Evolutionary conservation across 2,888 invertebrate species (phyloP).

Genomic region (Drosophila sordidapex): DNA sequence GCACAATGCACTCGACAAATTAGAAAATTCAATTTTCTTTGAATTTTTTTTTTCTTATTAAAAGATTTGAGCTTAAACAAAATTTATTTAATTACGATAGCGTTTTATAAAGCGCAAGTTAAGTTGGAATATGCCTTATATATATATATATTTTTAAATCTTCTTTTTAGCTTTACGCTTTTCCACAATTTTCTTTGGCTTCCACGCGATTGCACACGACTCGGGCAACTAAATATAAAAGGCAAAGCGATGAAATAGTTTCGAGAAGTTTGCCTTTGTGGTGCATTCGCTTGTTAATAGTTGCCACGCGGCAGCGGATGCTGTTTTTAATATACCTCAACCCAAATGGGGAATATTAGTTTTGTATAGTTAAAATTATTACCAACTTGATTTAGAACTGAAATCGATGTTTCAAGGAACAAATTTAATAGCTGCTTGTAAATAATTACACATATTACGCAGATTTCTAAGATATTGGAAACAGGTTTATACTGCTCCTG

Average conservation of each 20-base stretch:
- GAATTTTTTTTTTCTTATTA: not conserved
- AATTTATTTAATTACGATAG: conserved; percentile 22
- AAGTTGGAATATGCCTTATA: conserved; percentile 3
- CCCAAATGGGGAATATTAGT: conserved; percentile 20
- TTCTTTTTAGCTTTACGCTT: conserved; percentile 20
- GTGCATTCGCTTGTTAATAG: conserved; percentile 62
- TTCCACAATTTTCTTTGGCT: conserved; percentile 49
- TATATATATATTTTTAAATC: not conserved
- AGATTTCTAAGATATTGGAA: not conserved
- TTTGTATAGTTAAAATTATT: not conserved
- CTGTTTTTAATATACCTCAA: conserved; percentile 6
- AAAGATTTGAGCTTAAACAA: not conserved
- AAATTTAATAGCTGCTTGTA: not conserved
- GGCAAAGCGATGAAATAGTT: conserved; percentile 62
- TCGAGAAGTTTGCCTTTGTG: conserved; percentile 75
- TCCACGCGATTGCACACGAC: conserved; percentile 74
- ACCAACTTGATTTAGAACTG: too few relatives aligned
- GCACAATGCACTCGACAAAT: conserved; percentile 44
- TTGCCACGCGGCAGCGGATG: conserved; percentile 33
- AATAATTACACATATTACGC: not conserved
- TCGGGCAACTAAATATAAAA: conserved; percentile 64
- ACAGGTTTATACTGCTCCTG: not conserved
- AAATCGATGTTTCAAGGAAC: fast-evolving
- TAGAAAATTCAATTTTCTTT: not conserved
- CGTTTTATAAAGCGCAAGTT: conserved; percentile 6